Evolutionary conservation across 2,113 vertebrate species (phyloP), one percentile per base, ranked within the genome.

Genomic region (Anhinga rufa): DNA sequence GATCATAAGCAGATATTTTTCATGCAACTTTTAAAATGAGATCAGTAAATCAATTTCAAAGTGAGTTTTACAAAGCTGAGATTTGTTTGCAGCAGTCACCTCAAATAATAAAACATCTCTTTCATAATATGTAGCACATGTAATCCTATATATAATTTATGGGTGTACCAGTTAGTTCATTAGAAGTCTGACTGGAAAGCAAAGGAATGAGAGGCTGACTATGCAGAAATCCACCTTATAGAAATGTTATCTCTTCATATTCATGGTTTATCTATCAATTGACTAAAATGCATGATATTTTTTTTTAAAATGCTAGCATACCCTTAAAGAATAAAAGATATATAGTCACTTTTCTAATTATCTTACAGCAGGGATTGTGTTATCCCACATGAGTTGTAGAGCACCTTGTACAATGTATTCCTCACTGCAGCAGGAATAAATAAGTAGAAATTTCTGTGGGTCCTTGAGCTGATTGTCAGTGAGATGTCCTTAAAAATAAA

Each of bases 31-130:
- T 81, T 34, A 71, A 91, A 94, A 92, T 89, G 44, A 94, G 40
- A 79, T 61, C 80, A 36, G n/a, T 85, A 91, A 90, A 96, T 90
- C 20, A 58, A 76, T 93, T 92, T 90, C 83, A 66, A 93, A 65
- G 42, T 65, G 54, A 93, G n/a, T 38, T 87, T 96, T 95, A 76
- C 15, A 52, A 66, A 93, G 29, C 38, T 91, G 75, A 81, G 74
- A 71, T 91, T 91, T 89, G 36, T 95, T 97, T 87, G 90, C 65
- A 87, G 54, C 58, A 61, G 51, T 61, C 81, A 79, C 12, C 28
- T 70, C 57, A 81, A 95, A 88, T 28, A 81, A 71, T 84, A 79
- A 93, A 84, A 49, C 58, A 44, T 40, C 18, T 83, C 14, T 77
- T 61, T 87, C 92, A 84, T 65, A 88, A 92, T 66, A 87, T 32